These are phyloP conservation scores for Macrosteles quadrilineatus DNA, from an alignment of 1,140 invertebrate genomes.

Conservation along the genomic window DNA sequence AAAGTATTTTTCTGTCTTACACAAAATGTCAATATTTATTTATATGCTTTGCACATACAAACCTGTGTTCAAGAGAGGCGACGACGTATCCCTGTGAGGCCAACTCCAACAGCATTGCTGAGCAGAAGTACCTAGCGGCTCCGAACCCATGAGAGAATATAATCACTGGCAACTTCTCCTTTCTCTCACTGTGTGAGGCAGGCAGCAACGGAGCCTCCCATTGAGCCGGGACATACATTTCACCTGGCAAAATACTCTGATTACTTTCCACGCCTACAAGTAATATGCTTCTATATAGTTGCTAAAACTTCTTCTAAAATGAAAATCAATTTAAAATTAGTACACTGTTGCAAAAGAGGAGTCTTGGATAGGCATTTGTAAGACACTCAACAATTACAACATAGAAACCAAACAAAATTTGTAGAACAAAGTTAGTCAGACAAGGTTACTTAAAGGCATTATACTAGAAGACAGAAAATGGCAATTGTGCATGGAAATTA, in stretches of 20 bases:
- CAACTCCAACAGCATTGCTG: constrained; percentile 60
- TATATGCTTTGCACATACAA: too few relatives aligned
- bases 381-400: too few relatives aligned
- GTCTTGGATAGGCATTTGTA: not conserved
- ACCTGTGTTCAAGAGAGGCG: constrained; percentile 65
- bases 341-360: not conserved
- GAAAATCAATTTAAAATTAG: constrained; percentile 43
- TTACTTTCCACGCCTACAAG: not conserved
- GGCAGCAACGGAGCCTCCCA: constrained; percentile 53
- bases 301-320: constrained; percentile 44
- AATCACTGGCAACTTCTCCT: constrained; percentile 58
- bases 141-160: constrained; percentile 70
- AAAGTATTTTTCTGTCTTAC: too few relatives aligned
- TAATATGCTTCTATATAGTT: constrained; percentile 15
- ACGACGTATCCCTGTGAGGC: constrained; percentile 68
- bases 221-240: constrained; percentile 57
- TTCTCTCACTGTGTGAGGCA: constrained; percentile 29
- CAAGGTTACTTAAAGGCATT: too few relatives aligned
- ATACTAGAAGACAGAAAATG: too few relatives aligned
- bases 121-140: constrained; percentile 62
- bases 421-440: too few relatives aligned
- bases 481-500: too few relatives aligned
- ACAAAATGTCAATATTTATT: too few relatives aligned
- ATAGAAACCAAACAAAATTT: too few relatives aligned
- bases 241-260: constrained; percentile 43